Evolutionary conservation across 2,113 vertebrate species (phyloP), one percentile per base, ranked within the genome.

Genomic region (Dipodomys spectabilis): DNA sequence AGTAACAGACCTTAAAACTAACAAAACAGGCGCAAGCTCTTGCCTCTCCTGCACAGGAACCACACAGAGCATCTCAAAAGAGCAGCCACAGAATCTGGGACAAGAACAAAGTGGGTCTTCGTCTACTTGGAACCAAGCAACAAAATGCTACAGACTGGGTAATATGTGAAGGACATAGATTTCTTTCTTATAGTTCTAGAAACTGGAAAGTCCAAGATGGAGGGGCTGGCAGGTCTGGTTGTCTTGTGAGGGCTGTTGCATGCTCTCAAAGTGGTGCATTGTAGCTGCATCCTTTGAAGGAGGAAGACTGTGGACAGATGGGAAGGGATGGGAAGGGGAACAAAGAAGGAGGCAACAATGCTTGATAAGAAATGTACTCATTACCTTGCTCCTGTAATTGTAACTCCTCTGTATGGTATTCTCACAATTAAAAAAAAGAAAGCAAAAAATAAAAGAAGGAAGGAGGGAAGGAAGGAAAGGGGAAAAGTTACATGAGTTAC

Each of bases 1-100:
- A 91, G 49, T 53, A 18, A 87, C 32, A 32, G 65, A 35, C 93
- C 72, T 82, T 79, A 90, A 95, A 86, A 87, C 62, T 65, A 95
- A 93, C 27, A 79, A 73, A 83, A 84, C 6, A 72, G 19, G 64
- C n/a, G 53, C 62, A 7, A 4, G 25, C 20, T 78, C 62, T 72
- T 39, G 27, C 35, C 25, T 88, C 73, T 10, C 23, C 45, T 32
- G 53, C 53, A 78, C 39, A 87, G 39, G 60, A 88, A 28, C 71
- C 67, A 81, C 80, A 83, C 15, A 77, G 49, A 69, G 35, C 19
- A 30, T n/a, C 44, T 57, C 25, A 1, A 86, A 84, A 90, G 25
- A 81, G 35, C 67, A 80, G 6, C 30, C 60, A 49, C 32, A 94
- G 73, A 78, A 67, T 53, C 28, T 18, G 28, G 30, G 18, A 69